phyloP scores from a whole-genome alignment of 1,140 invertebrate genomes.

The Zaprionus africanus region DNA sequence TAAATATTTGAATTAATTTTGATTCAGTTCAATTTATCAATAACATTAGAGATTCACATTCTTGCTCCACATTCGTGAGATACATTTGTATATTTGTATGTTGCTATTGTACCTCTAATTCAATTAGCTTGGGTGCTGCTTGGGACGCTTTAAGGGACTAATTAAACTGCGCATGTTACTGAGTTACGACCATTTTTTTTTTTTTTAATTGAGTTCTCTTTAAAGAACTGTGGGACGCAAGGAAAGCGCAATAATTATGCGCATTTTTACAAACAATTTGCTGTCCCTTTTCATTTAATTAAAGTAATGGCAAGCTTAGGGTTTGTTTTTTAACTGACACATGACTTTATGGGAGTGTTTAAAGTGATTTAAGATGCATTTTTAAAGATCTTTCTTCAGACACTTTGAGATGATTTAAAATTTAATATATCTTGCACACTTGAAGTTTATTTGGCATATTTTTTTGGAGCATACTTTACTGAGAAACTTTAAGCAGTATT shows the following conservation, averaged over 20 bases:
- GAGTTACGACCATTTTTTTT: constrained; percentile 21
- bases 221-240: neutral
- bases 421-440: neutral
- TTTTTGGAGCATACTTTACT: neutral
- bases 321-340: constrained; percentile 7
- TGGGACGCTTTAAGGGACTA: constrained; percentile 16
- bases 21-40: no score
- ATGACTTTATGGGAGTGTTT: neutral
- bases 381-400: neutral
- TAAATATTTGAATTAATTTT: no score
- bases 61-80: neutral
- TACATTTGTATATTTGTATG: neutral
- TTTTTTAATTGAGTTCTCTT: constrained; percentile 12
- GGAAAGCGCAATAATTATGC: constrained; percentile 44
- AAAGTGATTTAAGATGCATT: neutral
- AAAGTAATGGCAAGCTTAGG: neutral
- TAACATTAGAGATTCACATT: neutral
- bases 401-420: neutral
- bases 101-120: neutral
- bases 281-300: constrained; percentile 16
- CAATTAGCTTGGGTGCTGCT: constrained; percentile 10
- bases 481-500: neutral
- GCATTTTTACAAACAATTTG: constrained; percentile 59
- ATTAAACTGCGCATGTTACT: constrained; percentile 11
- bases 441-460: neutral